phyloP scores from a whole-genome alignment of 2,888 invertebrate genomes.

The Toxonevra muliebris region DNA sequence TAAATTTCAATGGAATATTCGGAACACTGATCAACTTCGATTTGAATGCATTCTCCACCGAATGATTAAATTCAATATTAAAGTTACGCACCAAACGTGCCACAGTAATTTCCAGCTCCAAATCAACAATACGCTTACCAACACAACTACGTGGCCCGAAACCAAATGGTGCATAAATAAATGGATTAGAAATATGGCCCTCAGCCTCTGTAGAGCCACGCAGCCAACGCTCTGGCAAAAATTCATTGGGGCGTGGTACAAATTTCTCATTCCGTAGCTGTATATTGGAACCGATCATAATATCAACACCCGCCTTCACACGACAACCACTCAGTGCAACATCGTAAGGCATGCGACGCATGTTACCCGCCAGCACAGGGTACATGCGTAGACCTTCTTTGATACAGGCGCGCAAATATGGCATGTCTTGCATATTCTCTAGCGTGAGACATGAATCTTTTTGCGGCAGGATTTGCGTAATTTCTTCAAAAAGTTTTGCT shows the following conservation, averaged over 20 bases:
- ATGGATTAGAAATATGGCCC: slow-evolving; percentile 45
- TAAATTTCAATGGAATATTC: slow-evolving; percentile 61
- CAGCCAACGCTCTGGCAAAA: slow-evolving; percentile 80
- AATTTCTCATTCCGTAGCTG: slow-evolving; percentile 72
- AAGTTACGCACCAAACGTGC: slow-evolving; percentile 65
- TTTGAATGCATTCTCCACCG: slow-evolving; percentile 54
- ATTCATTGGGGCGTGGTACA: slow-evolving; percentile 71
- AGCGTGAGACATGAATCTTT: slow-evolving; percentile 64
- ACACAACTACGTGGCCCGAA: slow-evolving; percentile 76
- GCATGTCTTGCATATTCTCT: slow-evolving; percentile 65
- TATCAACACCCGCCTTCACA: slow-evolving; percentile 73
- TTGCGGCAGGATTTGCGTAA: slow-evolving; percentile 64
- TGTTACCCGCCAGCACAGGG: slow-evolving; percentile 70
- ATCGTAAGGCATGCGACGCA: slow-evolving; percentile 69
- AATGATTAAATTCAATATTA: slow-evolving; percentile 55
- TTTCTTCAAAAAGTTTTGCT: slow-evolving; percentile 70
- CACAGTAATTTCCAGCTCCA: slow-evolving; percentile 69
- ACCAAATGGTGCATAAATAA: slow-evolving; percentile 71
- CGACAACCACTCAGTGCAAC: slow-evolving; percentile 72
- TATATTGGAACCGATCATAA: slow-evolving; percentile 75
- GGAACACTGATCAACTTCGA: slow-evolving; percentile 57
- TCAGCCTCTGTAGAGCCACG: slow-evolving; percentile 27
- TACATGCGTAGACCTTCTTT: slow-evolving; percentile 76
- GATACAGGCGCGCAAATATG: slow-evolving; percentile 77
- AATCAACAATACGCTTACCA: slow-evolving; percentile 77